Base-by-base conservation (phyloP, 2,888 invertebrate species). In the Rhagium mordax region DNA sequence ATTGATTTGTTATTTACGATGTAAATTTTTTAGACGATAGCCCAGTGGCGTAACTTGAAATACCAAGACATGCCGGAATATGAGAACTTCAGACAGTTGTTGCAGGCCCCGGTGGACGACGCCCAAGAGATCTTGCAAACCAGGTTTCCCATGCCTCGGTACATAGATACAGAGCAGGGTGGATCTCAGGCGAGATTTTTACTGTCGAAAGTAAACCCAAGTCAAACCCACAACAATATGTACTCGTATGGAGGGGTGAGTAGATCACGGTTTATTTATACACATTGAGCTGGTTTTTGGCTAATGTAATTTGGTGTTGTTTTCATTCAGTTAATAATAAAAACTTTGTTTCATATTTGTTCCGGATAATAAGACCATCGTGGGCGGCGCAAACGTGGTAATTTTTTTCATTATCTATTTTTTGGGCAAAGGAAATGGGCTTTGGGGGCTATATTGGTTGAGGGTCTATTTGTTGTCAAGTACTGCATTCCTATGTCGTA, bases 151-250 rank as follows among this genome's bases (percentile, higher is more conserved):
- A 98, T 99, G 92, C 99, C 99, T 8, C 92, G 99, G 70, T 99
- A 99, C 87, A 99, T 99, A 81, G 98, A 98, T 87, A 99, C 99
- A 0, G 98, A 99, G 86, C 97, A 98, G 84, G 99, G 98, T n/a
- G 99, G 98, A 10, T 98, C 98, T 0, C 99, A 99, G 93, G 98
- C 99, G 13, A 93, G 99, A 79, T 99, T 99, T 90, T 91, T 99
- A 81, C 89, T 99, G 69, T 98, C 98, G 18, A 99, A 99, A 92
- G 99, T 99, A 73, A 99, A 99, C 89, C 99, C 99, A n/a, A 99
- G 99, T 83, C 96, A 98, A 88, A 99, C 99, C 16, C 99, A 99
- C 89, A 99, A 99, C 90, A 99, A 98, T 88, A 97, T 96, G 96
- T 98, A 97, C 88, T 95, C 96, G 51, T 98, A 97, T 88, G 96